These are phyloP conservation scores for Nettapus auritus DNA, from an alignment of 2,113 vertebrate genomes.

Conservation along the genomic window DNA sequence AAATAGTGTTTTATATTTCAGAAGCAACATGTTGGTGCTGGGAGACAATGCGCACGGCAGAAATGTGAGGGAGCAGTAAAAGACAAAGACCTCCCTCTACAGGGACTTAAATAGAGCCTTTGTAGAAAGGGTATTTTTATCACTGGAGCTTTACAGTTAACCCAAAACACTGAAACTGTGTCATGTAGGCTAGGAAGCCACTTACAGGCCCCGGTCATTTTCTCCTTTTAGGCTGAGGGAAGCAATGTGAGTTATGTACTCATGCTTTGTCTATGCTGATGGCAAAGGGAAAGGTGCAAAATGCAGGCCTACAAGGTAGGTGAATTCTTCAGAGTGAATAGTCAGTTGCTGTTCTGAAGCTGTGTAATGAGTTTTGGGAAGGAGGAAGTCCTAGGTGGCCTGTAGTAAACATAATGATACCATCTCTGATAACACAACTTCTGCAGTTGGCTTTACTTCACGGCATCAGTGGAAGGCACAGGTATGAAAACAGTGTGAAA, in stretches of 20 bases:
- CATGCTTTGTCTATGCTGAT: neutral
- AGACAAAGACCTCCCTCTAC: slow-evolving; percentile 44
- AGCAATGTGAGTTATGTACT: neutral
- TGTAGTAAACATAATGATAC: neutral
- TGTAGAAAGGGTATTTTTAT: slow-evolving; percentile 32
- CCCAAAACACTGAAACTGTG: neutral
- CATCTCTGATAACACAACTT: neutral
- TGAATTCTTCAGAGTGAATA: neutral
- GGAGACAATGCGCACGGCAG: neutral
- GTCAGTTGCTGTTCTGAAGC: neutral
- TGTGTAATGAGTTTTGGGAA: neutral
- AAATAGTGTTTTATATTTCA: slow-evolving; percentile 30
- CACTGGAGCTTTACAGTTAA: slow-evolving; percentile 13
- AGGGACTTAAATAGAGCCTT: slow-evolving; percentile 37
- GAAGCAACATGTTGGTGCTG: slow-evolving; percentile 11
- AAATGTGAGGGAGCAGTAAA: neutral
- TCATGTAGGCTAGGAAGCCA: neutral
- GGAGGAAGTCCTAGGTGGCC: neutral
- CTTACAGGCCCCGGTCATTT: neutral
- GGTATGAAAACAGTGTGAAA: neutral
- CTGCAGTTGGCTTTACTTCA: neutral
- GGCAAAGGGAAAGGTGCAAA: neutral
- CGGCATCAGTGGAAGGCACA: neutral
- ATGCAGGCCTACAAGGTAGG: neutral
- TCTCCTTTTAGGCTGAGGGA: neutral